Percentiles rank a stretch among this genome's conserved stretches.
Evolutionary conservation across 2,113 vertebrate genomes (phyloP).

Genomic region (Pterocles orientalis): DNA sequence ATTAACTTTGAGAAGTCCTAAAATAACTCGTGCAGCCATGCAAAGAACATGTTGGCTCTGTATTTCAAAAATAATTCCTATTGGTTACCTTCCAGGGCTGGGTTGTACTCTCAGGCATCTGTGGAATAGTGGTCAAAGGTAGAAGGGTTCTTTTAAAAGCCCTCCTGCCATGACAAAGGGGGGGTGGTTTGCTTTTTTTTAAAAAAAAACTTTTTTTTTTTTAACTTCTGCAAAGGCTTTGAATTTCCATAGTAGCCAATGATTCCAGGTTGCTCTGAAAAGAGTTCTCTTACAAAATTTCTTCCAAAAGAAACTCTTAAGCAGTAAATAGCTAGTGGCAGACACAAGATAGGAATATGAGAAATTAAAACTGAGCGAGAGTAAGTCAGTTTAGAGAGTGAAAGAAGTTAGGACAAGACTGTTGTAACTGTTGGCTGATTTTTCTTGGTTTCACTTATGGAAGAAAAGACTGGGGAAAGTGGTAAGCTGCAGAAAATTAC

Average conservation of each 20-base stretch:
- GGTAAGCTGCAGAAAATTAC: neutral
- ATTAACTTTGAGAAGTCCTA: conserved; percentile 38
- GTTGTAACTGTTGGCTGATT: neutral
- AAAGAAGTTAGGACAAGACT: neutral
- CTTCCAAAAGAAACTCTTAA: neutral
- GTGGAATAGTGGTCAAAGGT: conserved; percentile 61
- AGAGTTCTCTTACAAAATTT: neutral
- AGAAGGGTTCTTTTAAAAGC: neutral
- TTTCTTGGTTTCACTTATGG: neutral
- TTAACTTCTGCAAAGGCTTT: neutral
- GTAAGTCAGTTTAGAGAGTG: neutral
- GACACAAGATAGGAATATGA: neutral
- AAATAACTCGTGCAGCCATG: conserved; percentile 47
- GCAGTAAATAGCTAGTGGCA: neutral
- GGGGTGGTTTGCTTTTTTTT: neutral
- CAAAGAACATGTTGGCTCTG: neutral
- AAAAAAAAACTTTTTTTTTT: no score
- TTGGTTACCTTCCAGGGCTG: conserved; percentile 42
- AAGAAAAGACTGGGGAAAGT: neutral
- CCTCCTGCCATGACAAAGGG: neutral
- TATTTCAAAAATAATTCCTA: conserved; percentile 45
- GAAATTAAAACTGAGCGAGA: neutral
- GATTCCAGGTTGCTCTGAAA: neutral
- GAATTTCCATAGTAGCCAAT: neutral
- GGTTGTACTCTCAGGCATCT: conserved; percentile 49